Evolutionary conservation across 2,888 invertebrate genomes (phyloP).

Genomic region (Mesorhabditis sp.): DNA sequence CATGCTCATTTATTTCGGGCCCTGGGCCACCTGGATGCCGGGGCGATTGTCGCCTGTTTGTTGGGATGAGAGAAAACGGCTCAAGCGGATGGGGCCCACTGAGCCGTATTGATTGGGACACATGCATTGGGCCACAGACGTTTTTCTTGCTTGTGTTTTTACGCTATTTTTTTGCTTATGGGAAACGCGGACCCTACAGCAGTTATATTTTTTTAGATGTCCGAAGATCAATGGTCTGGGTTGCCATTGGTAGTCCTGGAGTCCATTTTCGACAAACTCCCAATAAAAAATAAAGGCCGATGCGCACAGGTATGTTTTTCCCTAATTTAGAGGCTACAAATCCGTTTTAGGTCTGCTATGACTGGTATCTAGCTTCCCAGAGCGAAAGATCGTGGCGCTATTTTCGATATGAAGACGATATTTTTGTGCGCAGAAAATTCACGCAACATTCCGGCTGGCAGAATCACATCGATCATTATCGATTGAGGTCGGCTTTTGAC

Average conservation of each 20-base stretch:
- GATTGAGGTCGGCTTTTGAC: constrained; percentile 61
- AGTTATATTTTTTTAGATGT: no score
- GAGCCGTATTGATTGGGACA: no score
- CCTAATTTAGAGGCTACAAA: not conserved
- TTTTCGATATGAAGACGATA: constrained; percentile 72
- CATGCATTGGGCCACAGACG: no score
- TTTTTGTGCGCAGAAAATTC: constrained; percentile 73
- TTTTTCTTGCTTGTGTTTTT: no score
- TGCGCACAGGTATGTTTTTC: constrained; percentile 68
- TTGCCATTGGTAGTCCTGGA: constrained; percentile 74
- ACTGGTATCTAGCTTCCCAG: constrained; percentile 70
- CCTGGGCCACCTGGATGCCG: no score
- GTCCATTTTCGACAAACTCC: constrained; percentile 71
- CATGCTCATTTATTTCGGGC: no score
- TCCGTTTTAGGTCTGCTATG: constrained; percentile 59
- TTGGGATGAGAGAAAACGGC: no score
- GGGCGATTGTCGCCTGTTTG: no score
- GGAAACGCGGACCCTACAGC: no score
- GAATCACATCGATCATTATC: constrained; percentile 73
- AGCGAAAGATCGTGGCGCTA: constrained; percentile 74
- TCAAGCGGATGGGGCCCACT: no score
- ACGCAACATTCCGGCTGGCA: constrained; percentile 81
- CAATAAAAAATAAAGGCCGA: constrained; percentile 71
- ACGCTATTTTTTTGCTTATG: no score
- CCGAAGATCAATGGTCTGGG: constrained; percentile 64